A percentile compares a stretch with the other conserved stretches of the same genome.
Evolutionary conservation across 2,888 invertebrate species (phyloP).

Genomic region (Cinara cedri): DNA sequence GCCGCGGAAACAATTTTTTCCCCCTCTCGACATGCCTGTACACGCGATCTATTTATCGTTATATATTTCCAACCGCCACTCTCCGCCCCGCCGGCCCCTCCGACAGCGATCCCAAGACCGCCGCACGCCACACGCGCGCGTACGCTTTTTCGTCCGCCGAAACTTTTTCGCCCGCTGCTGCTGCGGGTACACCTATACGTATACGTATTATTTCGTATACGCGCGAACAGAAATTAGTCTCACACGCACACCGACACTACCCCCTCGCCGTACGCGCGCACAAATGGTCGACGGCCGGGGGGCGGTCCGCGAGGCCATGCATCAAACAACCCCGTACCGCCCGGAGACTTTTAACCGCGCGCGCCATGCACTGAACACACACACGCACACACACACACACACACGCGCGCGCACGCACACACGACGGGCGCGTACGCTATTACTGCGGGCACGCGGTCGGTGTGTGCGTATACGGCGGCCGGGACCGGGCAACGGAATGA

Average conservation of each 20-base stretch:
- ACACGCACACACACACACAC: background rate
- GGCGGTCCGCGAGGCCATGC: conserved; percentile 48
- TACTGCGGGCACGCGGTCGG: too few species aligned
- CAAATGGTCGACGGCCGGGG: conserved; percentile 51
- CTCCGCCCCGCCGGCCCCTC: background rate
- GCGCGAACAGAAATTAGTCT: too few species aligned
- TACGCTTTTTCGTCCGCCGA: conserved; percentile 29
- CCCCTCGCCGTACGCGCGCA: conserved; percentile 1
- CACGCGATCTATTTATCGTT: background rate
- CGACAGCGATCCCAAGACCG: background rate
- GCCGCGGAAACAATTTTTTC: conserved; percentile 34
- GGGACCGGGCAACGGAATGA: too few species aligned
- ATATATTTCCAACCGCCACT: background rate
- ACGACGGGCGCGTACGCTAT: too few species aligned
- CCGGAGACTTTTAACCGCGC: conserved; percentile 36
- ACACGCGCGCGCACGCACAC: background rate
- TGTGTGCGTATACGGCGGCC: too few species aligned
- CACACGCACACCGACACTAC: background rate
- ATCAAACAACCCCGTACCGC: conserved; percentile 46
- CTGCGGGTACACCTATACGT: too few species aligned
- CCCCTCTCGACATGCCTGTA: background rate
- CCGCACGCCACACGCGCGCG: background rate
- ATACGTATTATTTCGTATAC: too few species aligned
- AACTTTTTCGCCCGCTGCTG: too few species aligned
- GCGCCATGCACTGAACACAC: conserved; percentile 9